phyloP scores from a whole-genome alignment of 2,113 vertebrate species.

The Pycnonotus jocosus region DNA sequence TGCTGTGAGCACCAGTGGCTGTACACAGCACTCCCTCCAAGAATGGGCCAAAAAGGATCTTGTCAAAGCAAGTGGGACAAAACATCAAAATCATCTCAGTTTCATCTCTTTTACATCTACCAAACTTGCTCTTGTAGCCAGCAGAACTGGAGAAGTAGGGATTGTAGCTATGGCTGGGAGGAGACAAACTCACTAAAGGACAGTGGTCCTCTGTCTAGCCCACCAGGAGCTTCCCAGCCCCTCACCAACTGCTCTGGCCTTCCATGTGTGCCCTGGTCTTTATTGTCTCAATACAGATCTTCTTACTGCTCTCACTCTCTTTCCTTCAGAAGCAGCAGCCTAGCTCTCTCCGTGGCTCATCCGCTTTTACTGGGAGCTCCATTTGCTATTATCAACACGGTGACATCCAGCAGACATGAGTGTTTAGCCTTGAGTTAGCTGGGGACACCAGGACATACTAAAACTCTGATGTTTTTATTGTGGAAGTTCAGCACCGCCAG shows the following conservation, averaged over 20 bases:
- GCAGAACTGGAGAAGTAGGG: neutral
- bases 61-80: neutral
- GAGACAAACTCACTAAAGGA: neutral
- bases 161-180: neutral
- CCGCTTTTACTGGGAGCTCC: neutral
- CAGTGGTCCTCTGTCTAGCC: neutral
- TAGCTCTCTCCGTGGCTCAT: neutral
- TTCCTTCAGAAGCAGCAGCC: neutral
- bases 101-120: neutral
- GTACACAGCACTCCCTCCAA: neutral
- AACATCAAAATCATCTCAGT: neutral
- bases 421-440: neutral
- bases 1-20: neutral
- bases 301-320: neutral
- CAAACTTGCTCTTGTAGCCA: neutral
- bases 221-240: neutral
- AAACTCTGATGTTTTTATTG: neutral
- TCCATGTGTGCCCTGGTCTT: neutral
- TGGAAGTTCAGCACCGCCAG: neutral
- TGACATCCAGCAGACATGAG: neutral
- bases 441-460: neutral
- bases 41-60: neutral
- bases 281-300: rapidly evolving
- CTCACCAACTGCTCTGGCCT: neutral
- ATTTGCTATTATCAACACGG: neutral